Conservation (phyloP, 1,140 invertebrate genomes). For the Aphis craccivora region DNA sequence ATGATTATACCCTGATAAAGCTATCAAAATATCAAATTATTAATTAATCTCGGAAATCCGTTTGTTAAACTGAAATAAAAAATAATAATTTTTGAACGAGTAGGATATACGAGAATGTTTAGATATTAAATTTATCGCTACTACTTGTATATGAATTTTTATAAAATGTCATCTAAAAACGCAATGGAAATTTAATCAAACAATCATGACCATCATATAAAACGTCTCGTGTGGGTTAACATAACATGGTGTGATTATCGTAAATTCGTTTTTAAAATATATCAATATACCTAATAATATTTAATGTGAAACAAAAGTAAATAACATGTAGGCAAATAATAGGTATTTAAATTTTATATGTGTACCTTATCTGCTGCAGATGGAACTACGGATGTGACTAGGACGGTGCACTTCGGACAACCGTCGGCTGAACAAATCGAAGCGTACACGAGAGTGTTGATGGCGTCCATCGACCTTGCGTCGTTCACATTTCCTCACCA, state of each 20-base stretch:
- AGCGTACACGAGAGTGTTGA: slow-evolving; percentile 89
- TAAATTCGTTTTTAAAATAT: too few relatives aligned
- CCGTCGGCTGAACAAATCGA: slow-evolving; percentile 77
- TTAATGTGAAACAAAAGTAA: too few relatives aligned
- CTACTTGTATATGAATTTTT: neutral
- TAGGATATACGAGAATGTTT: neutral
- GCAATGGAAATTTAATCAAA: neutral
- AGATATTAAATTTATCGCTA: neutral
- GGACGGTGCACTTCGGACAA: slow-evolving; percentile 87
- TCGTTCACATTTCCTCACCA: slow-evolving; percentile 73
- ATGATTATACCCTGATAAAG: neutral
- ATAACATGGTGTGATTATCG: too few relatives aligned
- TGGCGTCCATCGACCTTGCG: slow-evolving; percentile 80
- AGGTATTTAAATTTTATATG: too few relatives aligned
- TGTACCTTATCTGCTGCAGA: slow-evolving; percentile 66
- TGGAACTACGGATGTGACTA: slow-evolving; percentile 92
- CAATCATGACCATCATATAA: too few relatives aligned
- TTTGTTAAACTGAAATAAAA: neutral
- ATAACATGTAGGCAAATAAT: too few relatives aligned
- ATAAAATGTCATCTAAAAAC: neutral
- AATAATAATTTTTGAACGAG: neutral
- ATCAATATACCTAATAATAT: too few relatives aligned
- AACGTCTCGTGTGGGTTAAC: too few relatives aligned
- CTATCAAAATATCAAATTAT: neutral
- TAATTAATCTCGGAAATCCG: neutral